A percentile compares a stretch with the other conserved stretches of the same genome.
These are phyloP conservation scores for Rhinogobio ventralis DNA, from an alignment of 2,797 vertebrate species.

Conservation along the genomic window DNA sequence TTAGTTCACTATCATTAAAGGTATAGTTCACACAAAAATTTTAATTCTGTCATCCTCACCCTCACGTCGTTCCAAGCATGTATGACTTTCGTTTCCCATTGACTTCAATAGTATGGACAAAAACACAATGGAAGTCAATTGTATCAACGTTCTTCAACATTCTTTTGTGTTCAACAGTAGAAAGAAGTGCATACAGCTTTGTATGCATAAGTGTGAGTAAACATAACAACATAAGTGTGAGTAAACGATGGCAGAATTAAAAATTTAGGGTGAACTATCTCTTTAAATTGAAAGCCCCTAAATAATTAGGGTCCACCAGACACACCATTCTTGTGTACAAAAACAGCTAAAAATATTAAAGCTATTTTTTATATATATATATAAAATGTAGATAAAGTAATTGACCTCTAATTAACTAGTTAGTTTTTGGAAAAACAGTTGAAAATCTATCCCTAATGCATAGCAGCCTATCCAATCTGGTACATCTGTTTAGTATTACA, in stretches of 20 bases:
- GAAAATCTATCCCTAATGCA: not conserved
- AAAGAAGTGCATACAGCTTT: not conserved
- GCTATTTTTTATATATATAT: not conserved
- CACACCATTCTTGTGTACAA: not conserved
- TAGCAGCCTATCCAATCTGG: not conserved
- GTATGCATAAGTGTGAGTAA: not conserved
- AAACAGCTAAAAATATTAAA: not conserved
- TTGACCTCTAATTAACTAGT: not conserved
- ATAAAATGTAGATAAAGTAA: not conserved
- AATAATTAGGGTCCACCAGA: not conserved
- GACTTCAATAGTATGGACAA: not conserved
- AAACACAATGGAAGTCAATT: not conserved
- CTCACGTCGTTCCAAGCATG: too few species aligned
- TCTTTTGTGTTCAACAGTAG: not conserved
- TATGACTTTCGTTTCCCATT: not conserved
- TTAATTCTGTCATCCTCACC: too few species aligned
- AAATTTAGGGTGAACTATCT: not conserved
- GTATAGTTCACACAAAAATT: not conserved
- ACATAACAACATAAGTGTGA: not conserved
- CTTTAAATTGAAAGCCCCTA: not conserved
- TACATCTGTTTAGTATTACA: conserved; percentile 31
- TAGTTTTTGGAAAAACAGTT: not conserved
- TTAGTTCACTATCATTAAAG: not conserved
- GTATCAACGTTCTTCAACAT: not conserved
- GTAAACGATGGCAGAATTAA: not conserved